Base-by-base conservation (phyloP, 1,140 invertebrate genomes). In the Prorops nasuta region DNA sequence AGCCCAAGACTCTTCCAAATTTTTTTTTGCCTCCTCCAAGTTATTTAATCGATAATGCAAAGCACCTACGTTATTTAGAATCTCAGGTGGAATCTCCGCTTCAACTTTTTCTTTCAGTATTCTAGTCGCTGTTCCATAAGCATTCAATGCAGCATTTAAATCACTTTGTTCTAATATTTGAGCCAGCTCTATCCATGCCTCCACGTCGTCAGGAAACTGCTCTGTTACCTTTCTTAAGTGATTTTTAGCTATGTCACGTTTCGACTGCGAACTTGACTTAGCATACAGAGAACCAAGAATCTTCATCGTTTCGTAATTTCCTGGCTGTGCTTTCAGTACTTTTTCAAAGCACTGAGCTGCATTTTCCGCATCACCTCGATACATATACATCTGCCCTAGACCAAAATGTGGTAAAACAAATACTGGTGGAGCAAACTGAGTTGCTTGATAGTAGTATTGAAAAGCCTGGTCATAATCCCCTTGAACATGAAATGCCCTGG, bases 221-320 rank as follows among this genome's bases (percentile, higher is more conserved):
- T 98, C 94, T 0, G 96, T 98, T 6, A 98, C 90, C 76, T 94
- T 94, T 63, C 91, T 89, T 8, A 94, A 75, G 75, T 94, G 91
- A 63, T 87, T 90, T 73, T 92, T 91, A 0, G 96, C 96, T 51
- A 93, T 90, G 58, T 98, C 93, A 21, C 94, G 79, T 77, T 97
- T 97, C 0, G 90, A 89, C 71, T 90, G 91, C 48, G 87, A 97
- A 50, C 78, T 83, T 1, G 93, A 95, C 66, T 89, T 92, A 0
- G 95, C 95, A 74, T 99, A 99, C 0, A 99, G 77, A 0, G 96
- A 98, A 0, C 96, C 97, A 1, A 99, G 80, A 56, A 99, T 98
- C 76, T 99, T 98, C 94, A 99, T 97, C 3, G 97, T 98, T 78
- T 99, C 98, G 71, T 98, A 98, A 77, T 99, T 99, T 3, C 93